Evolutionary conservation across 2,888 invertebrate genomes (phyloP).

Genomic region (Panopea generosa): DNA sequence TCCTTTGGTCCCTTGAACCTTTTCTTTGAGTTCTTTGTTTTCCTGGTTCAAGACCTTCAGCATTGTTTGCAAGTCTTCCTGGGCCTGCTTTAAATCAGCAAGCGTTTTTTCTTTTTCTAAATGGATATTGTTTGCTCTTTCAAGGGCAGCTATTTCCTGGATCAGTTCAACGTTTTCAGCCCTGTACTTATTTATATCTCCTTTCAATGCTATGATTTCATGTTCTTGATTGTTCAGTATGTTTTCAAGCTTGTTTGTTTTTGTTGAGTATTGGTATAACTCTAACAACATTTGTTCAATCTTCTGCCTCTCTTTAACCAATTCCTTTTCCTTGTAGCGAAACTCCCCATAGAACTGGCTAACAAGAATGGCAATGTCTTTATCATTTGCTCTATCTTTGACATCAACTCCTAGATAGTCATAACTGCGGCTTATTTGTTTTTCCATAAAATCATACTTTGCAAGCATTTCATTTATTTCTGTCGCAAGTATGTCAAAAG

Average conservation of each 20-base stretch:
- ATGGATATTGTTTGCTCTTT: slow-evolving; percentile 32
- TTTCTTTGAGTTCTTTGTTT: slow-evolving; percentile 38
- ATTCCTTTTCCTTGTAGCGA: slow-evolving; percentile 31
- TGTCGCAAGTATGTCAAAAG: slow-evolving; percentile 13
- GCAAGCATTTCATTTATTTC: slow-evolving; percentile 11
- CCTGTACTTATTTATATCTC: slow-evolving; percentile 18
- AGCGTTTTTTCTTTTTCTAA: slow-evolving; percentile 56
- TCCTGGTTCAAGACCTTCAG: slow-evolving; percentile 24
- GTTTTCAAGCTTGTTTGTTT: slow-evolving; percentile 23
- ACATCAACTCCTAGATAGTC: slow-evolving; percentile 10
- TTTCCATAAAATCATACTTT: slow-evolving; percentile 21
- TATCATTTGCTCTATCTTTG: slow-evolving; percentile 3
- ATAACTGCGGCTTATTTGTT: slow-evolving; percentile 25
- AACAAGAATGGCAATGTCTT: slow-evolving; percentile 20
- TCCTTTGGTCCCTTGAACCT: slow-evolving; percentile 5
- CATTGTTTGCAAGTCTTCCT: slow-evolving; percentile 41
- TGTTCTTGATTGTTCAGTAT: slow-evolving; percentile 17
- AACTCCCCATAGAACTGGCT: slow-evolving; percentile 31
- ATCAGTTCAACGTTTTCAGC: slow-evolving; percentile 16
- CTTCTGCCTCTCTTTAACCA: slow-evolving; percentile 25
- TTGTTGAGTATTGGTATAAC: slow-evolving; percentile 29
- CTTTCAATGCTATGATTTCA: slow-evolving; percentile 27
- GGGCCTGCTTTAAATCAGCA: slow-evolving; percentile 37
- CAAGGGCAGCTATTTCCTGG: slow-evolving; percentile 25
- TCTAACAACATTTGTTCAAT: slow-evolving; percentile 38